phyloP scores from a whole-genome alignment of 2,797 vertebrate species.

The Coendou prehensilis region DNA sequence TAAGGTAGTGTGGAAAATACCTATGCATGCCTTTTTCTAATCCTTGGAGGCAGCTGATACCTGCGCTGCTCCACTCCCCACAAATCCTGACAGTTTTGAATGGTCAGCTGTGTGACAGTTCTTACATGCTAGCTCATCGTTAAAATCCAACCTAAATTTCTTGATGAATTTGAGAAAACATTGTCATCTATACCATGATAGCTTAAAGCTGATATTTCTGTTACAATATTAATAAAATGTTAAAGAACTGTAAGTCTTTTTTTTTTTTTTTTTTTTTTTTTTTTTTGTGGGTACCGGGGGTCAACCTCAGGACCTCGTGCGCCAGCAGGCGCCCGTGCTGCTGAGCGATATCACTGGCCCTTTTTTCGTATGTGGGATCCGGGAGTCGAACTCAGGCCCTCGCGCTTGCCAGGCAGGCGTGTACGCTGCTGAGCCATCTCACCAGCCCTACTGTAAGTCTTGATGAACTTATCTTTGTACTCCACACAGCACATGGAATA shows the following conservation, averaged over 20 bases:
- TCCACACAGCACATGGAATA: background rate
- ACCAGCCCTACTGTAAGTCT: background rate
- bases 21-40: background rate
- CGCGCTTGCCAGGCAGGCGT: too few species aligned
- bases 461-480: background rate
- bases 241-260: background rate
- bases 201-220: background rate
- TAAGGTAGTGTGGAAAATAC: background rate
- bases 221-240: background rate
- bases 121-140: background rate
- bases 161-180: constrained; percentile 33
- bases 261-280: background rate
- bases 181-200: background rate
- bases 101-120: background rate
- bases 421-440: too few species aligned
- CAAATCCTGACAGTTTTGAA: background rate
- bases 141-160: constrained; percentile 13
- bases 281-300: too few species aligned
- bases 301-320: too few species aligned
- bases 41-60: background rate
- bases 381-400: too few species aligned
- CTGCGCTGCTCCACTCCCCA: background rate
- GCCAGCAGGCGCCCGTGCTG: too few species aligned
- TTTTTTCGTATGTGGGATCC: too few species aligned
- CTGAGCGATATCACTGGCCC: too few species aligned